A percentile compares a stretch with the other conserved stretches of the same genome.
These are phyloP conservation scores for Taphrorychus bicolor DNA, from an alignment of 2,888 invertebrate genomes.

Conservation along the genomic window DNA sequence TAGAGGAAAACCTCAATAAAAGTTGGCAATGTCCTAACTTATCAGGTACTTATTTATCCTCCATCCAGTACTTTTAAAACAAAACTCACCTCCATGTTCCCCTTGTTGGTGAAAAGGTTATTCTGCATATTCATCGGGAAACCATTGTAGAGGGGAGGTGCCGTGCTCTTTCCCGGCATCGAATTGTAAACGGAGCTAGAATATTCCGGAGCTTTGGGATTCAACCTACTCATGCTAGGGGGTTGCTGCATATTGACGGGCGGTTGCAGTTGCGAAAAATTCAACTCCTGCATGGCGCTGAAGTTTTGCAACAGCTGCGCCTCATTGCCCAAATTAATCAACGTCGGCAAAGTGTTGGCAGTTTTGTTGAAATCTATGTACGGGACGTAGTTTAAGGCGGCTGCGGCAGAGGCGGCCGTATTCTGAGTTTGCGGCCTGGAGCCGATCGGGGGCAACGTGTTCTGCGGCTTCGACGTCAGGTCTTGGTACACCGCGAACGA, in stretches of 20 bases:
- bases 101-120: conserved; percentile 46
- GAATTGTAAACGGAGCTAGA: conserved; percentile 60
- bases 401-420: conserved; percentile 25
- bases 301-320: conserved; percentile 54
- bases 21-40: too few relatives aligned
- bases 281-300: conserved; percentile 52
- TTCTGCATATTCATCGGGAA: conserved; percentile 47
- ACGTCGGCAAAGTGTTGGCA: conserved; percentile 58
- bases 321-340: conserved; percentile 53
- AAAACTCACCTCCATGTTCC: conserved; percentile 33
- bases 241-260: conserved; percentile 43
- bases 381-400: conserved; percentile 19
- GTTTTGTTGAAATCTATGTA: conserved; percentile 45
- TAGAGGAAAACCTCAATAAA: too few relatives aligned
- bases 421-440: conserved; percentile 51
- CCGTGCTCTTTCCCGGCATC: conserved; percentile 47
- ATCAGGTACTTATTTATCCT: too few relatives aligned
- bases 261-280: conserved; percentile 54
- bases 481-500: conserved; percentile 43
- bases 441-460: conserved; percentile 55
- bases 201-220: conserved; percentile 84
- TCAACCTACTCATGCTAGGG: conserved; percentile 62
- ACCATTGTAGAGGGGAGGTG: conserved; percentile 49
- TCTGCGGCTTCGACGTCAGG: conserved; percentile 50
- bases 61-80: too few relatives aligned